Percentiles rank a stretch among this genome's conserved stretches.
phyloP scores from a whole-genome alignment of 2,797 vertebrate species.

The Trachops cirrhosus region DNA sequence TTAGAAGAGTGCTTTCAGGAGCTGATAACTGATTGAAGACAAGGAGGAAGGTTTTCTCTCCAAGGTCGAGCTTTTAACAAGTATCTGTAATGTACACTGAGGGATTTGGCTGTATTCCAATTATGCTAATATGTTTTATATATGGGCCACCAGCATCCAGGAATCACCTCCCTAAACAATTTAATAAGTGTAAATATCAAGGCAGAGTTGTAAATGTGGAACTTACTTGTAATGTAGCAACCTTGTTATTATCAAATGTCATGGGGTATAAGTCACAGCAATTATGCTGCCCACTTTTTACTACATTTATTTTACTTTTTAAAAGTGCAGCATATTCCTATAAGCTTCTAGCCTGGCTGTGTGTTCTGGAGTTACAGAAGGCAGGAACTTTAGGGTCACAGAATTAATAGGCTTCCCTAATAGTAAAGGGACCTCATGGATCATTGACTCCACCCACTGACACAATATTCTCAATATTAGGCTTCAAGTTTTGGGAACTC shows the following conservation, averaged over 20 bases:
- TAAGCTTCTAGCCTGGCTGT: constrained; percentile 2
- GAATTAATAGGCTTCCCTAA: background rate
- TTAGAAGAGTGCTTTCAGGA: constrained; percentile 35
- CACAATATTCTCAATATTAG: background rate
- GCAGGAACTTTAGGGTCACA: background rate
- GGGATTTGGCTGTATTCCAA: background rate
- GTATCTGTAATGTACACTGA: constrained; percentile 40
- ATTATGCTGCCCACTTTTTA: constrained; percentile 72
- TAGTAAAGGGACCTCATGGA: background rate
- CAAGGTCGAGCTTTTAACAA: constrained; percentile 58
- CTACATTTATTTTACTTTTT: constrained; percentile 71
- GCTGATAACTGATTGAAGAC: constrained; percentile 29
- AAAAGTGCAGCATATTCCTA: constrained; percentile 45
- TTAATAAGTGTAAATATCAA: constrained; percentile 53
- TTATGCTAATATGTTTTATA: constrained; percentile 58
- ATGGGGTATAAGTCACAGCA: constrained; percentile 75
- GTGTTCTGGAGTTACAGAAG: constrained; percentile 30
- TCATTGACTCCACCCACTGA: background rate
- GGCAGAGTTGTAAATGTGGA: constrained; percentile 73
- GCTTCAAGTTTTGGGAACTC: background rate
- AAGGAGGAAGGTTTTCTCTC: background rate
- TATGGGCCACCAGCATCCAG: constrained; percentile 53
- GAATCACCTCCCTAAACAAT: constrained; percentile 57
- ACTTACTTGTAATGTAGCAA: constrained; percentile 75
- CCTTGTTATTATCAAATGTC: constrained; percentile 65